phyloP scores from a whole-genome alignment of 2,113 vertebrate species.

The Heptranchias perlo region DNA sequence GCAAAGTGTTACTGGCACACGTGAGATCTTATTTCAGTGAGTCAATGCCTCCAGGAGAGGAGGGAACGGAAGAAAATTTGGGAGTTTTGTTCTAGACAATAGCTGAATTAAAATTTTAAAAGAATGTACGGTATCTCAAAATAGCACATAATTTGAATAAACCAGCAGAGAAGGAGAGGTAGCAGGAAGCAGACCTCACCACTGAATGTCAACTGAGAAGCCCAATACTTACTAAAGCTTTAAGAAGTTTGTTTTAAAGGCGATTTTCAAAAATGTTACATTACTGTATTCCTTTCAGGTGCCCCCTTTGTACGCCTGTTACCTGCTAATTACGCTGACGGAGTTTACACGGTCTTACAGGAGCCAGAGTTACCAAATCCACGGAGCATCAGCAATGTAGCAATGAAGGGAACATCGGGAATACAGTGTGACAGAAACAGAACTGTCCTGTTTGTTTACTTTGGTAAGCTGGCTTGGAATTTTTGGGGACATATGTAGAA shows the following conservation, averaged over 20 bases:
- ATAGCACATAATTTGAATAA: neutral
- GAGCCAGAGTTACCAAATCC: constrained; percentile 35
- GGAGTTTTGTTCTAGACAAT: neutral
- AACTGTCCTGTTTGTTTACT: constrained; percentile 34
- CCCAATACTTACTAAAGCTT: neutral
- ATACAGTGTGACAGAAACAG: constrained; percentile 28
- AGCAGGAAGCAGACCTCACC: neutral
- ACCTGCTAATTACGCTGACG: constrained; percentile 34
- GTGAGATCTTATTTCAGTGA: too few relatives aligned
- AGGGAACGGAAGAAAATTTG: neutral
- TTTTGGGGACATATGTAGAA: too few relatives aligned
- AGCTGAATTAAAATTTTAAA: neutral
- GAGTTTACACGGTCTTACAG: neutral
- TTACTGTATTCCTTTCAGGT: neutral
- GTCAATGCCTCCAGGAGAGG: neutral
- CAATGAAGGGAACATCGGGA: constrained; percentile 27
- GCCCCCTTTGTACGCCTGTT: constrained; percentile 14
- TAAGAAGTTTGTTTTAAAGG: neutral
- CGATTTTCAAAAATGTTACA: neutral
- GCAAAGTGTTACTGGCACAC: too few relatives aligned
- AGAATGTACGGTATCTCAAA: neutral
- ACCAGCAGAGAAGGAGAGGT: neutral
- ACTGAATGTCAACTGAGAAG: neutral
- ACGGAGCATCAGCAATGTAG: constrained; percentile 3
- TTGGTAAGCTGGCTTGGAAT: constrained; percentile 16